Percentiles rank a stretch among this genome's conserved stretches.
These are phyloP conservation scores for Blastomussa wellsi DNA, from an alignment of 92 coral and sea anemone species.

Conservation along the genomic window DNA sequence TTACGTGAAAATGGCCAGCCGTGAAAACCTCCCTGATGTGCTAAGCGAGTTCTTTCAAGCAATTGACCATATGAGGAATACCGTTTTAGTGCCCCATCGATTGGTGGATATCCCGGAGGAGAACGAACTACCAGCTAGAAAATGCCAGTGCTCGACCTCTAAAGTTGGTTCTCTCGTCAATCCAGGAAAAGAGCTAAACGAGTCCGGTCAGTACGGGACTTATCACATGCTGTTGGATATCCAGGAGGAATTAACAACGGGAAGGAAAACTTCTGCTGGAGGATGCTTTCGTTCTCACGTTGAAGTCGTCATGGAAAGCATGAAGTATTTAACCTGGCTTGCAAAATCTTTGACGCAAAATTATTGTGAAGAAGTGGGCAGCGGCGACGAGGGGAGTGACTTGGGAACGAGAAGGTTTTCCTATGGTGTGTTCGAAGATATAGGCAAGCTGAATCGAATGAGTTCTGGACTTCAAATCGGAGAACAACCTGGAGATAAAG, in stretches of 20 bases:
- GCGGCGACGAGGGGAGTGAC: background rate
- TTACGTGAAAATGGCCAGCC: slow-evolving; percentile 30
- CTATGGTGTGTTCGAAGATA: slow-evolving; percentile 16
- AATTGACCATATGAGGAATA: slow-evolving; percentile 54
- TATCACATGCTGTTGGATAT: slow-evolving; percentile 50
- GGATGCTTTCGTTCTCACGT: slow-evolving; percentile 39
- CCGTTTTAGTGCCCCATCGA: slow-evolving; percentile 60
- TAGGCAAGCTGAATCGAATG: slow-evolving; percentile 11
- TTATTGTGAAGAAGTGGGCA: slow-evolving; percentile 25
- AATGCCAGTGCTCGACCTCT: slow-evolving; percentile 28
- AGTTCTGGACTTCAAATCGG: background rate
- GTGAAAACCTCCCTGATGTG: slow-evolving; percentile 48
- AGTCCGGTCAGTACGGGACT: slow-evolving; percentile 33
- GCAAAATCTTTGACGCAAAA: slow-evolving; percentile 47
- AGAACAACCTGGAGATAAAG: background rate
- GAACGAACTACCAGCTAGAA: slow-evolving; percentile 19
- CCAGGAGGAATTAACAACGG: slow-evolving; percentile 43
- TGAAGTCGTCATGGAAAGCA: slow-evolving; percentile 23
- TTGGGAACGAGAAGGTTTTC: slow-evolving; percentile 30
- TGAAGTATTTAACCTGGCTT: slow-evolving; percentile 36
- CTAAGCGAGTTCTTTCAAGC: slow-evolving; percentile 55
- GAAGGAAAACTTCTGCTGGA: slow-evolving; percentile 22
- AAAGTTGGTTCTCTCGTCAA: slow-evolving; percentile 22
- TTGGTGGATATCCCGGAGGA: slow-evolving; percentile 55
- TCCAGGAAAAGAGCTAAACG: slow-evolving; percentile 34